These are phyloP conservation scores for Neopipo cinnamomea DNA, from an alignment of 2,113 vertebrate species.

Conservation along the genomic window DNA sequence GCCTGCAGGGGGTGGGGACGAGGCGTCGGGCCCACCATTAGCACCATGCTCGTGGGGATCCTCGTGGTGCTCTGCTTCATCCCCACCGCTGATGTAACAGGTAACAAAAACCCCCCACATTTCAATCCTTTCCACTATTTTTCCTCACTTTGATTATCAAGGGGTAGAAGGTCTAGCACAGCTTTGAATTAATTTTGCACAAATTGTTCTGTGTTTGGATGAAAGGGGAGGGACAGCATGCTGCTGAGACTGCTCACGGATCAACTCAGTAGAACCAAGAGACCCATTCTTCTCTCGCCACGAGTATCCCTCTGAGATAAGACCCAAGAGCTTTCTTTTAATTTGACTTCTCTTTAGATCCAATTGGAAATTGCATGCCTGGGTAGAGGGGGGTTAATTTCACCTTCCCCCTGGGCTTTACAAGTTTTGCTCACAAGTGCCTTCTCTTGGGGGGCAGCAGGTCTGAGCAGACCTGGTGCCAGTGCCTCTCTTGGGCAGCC, in stretches of 20 bases:
- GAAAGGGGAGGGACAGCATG: background rate
- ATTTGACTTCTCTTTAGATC: background rate
- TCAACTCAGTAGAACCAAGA: background rate
- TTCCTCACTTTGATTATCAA: background rate
- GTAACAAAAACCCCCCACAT: background rate
- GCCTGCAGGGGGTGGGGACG: slow-evolving; percentile 49
- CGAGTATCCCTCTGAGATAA: background rate
- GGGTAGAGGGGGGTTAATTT: background rate
- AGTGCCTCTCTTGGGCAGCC: background rate
- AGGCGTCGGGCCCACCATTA: background rate
- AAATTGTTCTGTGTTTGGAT: background rate
- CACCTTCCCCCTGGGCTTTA: background rate
- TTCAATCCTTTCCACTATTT: background rate
- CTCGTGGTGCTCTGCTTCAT: slow-evolving; percentile 70
- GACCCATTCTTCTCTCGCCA: background rate
- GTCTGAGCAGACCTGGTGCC: background rate
- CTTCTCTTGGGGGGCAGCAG: background rate
- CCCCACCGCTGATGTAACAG: slow-evolving; percentile 67
- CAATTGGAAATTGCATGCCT: background rate
- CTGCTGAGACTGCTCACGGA: background rate
- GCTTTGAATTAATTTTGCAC: background rate
- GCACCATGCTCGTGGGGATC: slow-evolving; percentile 68
- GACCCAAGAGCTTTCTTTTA: background rate
- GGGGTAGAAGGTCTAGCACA: background rate
- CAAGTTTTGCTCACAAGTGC: background rate